Evolutionary conservation across 1,140 invertebrate species (phyloP).

Genomic region (Drosophila leontia): DNA sequence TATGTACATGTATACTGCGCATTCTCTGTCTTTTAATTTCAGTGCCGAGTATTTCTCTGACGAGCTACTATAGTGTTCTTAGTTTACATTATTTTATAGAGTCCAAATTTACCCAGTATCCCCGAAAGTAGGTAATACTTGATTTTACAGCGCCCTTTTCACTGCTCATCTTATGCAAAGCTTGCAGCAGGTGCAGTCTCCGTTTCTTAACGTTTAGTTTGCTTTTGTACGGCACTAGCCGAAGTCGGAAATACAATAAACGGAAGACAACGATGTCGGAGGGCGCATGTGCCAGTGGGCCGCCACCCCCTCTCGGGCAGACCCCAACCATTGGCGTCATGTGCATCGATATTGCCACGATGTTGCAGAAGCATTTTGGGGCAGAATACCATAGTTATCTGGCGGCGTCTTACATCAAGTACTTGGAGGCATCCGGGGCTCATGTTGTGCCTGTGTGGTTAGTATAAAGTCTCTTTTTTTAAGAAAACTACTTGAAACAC

Average conservation of each 20-base stretch:
- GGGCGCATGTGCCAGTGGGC: constrained; percentile 2
- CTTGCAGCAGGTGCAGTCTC: background rate
- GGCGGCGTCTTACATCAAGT: constrained; percentile 94
- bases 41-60: constrained; percentile 8
- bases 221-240: background rate
- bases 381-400: constrained; percentile 89
- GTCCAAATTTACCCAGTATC: background rate
- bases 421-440: constrained; percentile 92
- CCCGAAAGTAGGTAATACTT: constrained; percentile 25
- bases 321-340: constrained; percentile 88
- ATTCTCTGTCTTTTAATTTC: constrained; percentile 9
- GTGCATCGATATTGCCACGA: constrained; percentile 87
- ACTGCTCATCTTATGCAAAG: background rate
- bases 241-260: background rate
- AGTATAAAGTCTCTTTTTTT: constrained; percentile 50
- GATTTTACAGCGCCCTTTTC: no score
- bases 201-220: background rate
- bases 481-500: background rate
- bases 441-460: constrained; percentile 93
- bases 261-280: constrained; percentile 10
- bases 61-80: constrained; percentile 4
- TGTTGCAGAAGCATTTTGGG: constrained; percentile 81
- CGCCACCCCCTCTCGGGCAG: background rate
- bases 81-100: background rate
- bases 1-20: constrained; percentile 2